These are phyloP conservation scores for Coelopa pilipes DNA, from an alignment of 2,888 invertebrate genomes.

Conservation along the genomic window DNA sequence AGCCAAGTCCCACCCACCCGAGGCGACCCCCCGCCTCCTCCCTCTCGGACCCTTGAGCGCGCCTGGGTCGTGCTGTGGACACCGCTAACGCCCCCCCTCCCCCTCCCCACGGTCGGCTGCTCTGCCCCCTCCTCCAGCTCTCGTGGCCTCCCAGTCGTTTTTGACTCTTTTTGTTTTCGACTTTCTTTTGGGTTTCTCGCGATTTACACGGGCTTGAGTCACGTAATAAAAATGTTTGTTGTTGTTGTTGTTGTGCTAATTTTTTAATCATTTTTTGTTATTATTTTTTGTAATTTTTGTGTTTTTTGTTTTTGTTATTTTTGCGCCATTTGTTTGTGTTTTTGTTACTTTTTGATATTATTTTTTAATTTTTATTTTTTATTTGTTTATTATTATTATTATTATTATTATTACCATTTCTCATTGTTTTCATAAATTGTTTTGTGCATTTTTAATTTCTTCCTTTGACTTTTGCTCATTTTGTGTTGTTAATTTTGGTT, in stretches of 20 bases:
- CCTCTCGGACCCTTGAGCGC: no score
- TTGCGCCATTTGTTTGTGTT: not conserved
- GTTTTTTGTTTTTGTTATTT: not conserved
- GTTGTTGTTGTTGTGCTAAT: not conserved
- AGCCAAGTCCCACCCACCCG: no score
- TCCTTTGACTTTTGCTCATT: not conserved
- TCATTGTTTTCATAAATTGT: not conserved
- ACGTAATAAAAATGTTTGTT: no score
- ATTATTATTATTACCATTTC: not conserved
- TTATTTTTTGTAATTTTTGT: not conserved
- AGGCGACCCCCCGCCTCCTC: no score
- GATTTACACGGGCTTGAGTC: no score
- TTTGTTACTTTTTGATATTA: not conserved
- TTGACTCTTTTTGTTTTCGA: no score
- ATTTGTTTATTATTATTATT: not conserved
- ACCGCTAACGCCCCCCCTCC: no score
- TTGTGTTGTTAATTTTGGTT: not conserved
- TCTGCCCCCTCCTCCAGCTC: no score
- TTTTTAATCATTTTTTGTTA: not conserved
- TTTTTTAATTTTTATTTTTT: not conserved
- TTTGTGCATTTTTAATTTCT: not conserved
- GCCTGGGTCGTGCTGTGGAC: no score
- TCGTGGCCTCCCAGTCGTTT: no score
- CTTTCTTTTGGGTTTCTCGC: no score
- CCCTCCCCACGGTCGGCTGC: no score